phyloP scores from a whole-genome alignment of 2,797 vertebrate genomes.

The Etheostoma nigrum region DNA sequence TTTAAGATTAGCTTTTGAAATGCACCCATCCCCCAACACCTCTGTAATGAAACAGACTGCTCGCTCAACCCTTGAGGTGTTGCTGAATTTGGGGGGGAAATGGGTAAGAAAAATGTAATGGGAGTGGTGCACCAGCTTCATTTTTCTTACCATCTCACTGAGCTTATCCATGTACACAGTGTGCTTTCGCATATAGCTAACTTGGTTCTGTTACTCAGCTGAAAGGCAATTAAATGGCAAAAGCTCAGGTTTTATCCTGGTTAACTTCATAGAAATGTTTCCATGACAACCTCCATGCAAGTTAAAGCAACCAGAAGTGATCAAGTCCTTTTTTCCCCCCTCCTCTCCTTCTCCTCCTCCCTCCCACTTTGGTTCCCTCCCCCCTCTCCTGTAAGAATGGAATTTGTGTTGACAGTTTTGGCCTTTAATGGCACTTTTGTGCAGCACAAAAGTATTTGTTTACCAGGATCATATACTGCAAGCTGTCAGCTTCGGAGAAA shows the following conservation, averaged over 20 bases:
- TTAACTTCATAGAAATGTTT: constrained; percentile 95
- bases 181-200: constrained; percentile 83
- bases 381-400: constrained; percentile 88
- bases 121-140: constrained; percentile 73
- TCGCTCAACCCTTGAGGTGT: constrained; percentile 77
- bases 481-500: constrained; percentile 92
- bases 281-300: constrained; percentile 98
- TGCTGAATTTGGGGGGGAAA: constrained; percentile 61
- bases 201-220: constrained; percentile 88
- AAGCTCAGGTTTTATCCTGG: constrained; percentile 91
- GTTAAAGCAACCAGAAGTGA: constrained; percentile 98
- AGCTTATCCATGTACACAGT: constrained; percentile 28
- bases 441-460: constrained; percentile 96
- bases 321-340: constrained; percentile 88
- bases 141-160: constrained; percentile 77
- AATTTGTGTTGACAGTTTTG: constrained; percentile 99
- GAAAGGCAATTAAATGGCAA: constrained; percentile 94
- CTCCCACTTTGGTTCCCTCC: constrained; percentile 38
- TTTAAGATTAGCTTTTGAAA: constrained; percentile 73
- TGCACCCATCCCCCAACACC: constrained; percentile 68
- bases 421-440: constrained; percentile 98
- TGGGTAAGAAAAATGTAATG: constrained; percentile 60
- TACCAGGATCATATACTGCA: constrained; percentile 95
- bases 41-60: constrained; percentile 72
- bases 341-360: constrained; percentile 35